Conservation (phyloP, 2,888 invertebrate genomes). For the Troglohyphantes excavatus region DNA sequence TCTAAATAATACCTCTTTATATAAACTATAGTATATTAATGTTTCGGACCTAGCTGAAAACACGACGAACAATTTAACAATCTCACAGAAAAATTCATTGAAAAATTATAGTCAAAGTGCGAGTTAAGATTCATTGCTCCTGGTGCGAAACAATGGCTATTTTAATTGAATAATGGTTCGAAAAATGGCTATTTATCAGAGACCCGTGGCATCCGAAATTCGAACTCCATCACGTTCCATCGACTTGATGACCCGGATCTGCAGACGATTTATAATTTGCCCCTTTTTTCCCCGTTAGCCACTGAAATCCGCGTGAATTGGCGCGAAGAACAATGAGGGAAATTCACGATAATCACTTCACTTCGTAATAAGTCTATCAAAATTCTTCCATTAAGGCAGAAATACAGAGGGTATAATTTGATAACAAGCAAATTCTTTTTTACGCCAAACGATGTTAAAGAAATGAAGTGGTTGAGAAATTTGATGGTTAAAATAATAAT, state of each 20-base stretch:
- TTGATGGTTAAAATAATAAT: no score
- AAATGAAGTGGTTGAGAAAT: neutral
- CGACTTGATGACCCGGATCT: constrained; percentile 24
- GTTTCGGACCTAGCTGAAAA: neutral
- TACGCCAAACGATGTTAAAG: neutral
- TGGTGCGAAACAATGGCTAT: constrained; percentile 18
- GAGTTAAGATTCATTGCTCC: constrained; percentile 28
- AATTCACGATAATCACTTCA: constrained; percentile 1
- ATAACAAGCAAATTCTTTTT: neutral
- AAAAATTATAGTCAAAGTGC: neutral
- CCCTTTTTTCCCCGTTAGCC: constrained; percentile 18
- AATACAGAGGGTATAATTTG: neutral
- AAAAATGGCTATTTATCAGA: constrained; percentile 22
- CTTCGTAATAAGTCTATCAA: constrained; percentile 7
- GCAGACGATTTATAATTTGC: constrained; percentile 11
- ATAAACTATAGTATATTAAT: no score
- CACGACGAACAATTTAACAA: constrained; percentile 2
- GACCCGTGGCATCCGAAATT: constrained; percentile 27
- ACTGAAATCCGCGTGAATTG: neutral
- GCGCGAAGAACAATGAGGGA: constrained; percentile 3
- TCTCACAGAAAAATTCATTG: neutral
- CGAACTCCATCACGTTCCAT: constrained; percentile 27
- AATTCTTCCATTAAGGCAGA: neutral
- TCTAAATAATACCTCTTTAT: no score
- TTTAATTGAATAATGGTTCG: constrained; percentile 31